phyloP scores from a whole-genome alignment of 2,797 vertebrate genomes.

The Crenichthys baileyi region DNA sequence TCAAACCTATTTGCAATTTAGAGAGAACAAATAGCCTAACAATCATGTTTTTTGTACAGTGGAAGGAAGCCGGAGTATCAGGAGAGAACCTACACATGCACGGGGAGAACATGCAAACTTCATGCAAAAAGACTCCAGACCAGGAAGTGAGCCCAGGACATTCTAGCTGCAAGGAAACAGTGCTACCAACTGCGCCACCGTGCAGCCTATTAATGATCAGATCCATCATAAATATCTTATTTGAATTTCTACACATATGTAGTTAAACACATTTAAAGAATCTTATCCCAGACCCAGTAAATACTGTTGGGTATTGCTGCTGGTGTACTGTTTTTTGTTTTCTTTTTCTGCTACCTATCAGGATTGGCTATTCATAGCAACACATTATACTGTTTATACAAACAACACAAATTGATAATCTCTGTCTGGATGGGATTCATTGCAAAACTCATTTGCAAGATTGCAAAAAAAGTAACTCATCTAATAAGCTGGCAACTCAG shows the following conservation, averaged over 20 bases:
- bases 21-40: no score
- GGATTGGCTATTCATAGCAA: neutral
- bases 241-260: neutral
- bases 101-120: no score
- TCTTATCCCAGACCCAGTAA: neutral
- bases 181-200: no score
- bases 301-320: neutral
- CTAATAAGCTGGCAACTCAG: slow-evolving; percentile 5
- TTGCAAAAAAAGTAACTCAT: neutral
- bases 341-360: neutral
- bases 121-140: no score
- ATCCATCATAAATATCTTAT: neutral
- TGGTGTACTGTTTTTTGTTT: no score
- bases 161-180: no score
- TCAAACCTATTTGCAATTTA: no score
- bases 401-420: neutral
- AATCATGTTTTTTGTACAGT: no score
- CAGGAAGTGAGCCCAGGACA: no score
- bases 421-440: neutral
- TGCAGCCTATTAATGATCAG: no score
- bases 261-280: neutral
- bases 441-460: neutral
- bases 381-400: neutral
- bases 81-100: no score
- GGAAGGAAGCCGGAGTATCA: no score